phyloP scores from a whole-genome alignment of 2,888 invertebrate genomes.

The Drosophila kanekoi region DNA sequence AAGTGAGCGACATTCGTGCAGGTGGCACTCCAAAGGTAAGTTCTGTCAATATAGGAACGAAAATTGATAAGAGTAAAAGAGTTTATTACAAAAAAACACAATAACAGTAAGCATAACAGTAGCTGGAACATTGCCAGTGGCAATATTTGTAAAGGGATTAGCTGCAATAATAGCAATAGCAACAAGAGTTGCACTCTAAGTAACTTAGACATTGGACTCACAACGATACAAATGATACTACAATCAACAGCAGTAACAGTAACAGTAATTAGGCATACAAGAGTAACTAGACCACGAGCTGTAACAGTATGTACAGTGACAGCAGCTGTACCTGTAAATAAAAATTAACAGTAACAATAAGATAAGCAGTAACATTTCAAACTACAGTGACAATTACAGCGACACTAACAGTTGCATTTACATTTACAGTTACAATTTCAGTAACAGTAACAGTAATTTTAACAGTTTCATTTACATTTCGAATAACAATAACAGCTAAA shows the following conservation, averaged over 20 bases:
- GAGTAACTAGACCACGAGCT: no score
- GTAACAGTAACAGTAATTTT: background rate
- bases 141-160: background rate
- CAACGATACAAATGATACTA: no score
- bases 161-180: background rate
- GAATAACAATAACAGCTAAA: no score
- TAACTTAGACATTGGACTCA: no score
- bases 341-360: no score
- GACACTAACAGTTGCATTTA: no score
- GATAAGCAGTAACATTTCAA: no score
- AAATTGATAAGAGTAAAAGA: background rate
- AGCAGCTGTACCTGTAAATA: no score
- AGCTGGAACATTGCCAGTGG: background rate
- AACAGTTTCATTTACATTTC: background rate
- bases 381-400: no score
- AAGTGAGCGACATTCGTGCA: conserved; percentile 98
- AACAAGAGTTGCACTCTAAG: background rate
- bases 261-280: background rate
- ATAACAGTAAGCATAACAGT: background rate
- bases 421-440: background rate
- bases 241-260: background rate
- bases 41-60: conserved; percentile 21
- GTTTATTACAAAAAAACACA: background rate
- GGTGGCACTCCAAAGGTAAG: conserved; percentile 96
- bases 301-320: no score